Conservation (phyloP, 2,888 invertebrate species). For the Mimas tiliae region DNA sequence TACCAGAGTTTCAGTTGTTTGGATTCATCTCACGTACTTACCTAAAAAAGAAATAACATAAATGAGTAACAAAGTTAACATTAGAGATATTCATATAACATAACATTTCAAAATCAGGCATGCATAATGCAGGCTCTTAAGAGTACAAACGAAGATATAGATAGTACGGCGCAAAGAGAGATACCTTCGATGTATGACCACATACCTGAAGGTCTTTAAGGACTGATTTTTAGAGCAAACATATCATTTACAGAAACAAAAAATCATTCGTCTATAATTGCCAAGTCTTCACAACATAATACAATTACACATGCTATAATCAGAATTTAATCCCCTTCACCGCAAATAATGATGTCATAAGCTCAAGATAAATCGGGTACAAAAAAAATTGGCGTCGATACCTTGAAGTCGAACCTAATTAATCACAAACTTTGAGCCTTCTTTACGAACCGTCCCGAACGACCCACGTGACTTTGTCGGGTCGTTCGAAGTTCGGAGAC, state of each 20-base stretch:
- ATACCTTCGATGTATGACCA: no score
- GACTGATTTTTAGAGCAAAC: no score
- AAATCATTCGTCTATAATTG: no score
- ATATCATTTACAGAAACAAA: no score
- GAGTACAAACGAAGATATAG: no score
- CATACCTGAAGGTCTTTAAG: no score
- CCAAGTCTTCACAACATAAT: no score
- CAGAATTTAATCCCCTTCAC: no score
- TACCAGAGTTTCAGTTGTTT: constrained; percentile 1
- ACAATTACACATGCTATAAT: no score
- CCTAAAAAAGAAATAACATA: constrained; percentile 10
- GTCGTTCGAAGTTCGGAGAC: constrained; percentile 9
- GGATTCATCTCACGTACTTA: constrained; percentile 1
- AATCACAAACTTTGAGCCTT: constrained; percentile 4
- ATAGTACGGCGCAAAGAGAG: no score
- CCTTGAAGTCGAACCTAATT: background rate
- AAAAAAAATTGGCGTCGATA: background rate
- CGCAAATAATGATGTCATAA: no score
- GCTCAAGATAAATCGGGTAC: background rate
- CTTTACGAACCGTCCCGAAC: constrained; percentile 1
- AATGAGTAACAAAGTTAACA: background rate
- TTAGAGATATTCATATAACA: background rate
- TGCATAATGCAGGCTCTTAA: background rate
- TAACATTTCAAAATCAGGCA: background rate
- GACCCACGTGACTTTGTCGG: constrained; percentile 17